Percentiles rank a stretch among this genome's conserved stretches.
phyloP scores from a whole-genome alignment of 2,888 invertebrate species.

The Danaus chrysippus region DNA sequence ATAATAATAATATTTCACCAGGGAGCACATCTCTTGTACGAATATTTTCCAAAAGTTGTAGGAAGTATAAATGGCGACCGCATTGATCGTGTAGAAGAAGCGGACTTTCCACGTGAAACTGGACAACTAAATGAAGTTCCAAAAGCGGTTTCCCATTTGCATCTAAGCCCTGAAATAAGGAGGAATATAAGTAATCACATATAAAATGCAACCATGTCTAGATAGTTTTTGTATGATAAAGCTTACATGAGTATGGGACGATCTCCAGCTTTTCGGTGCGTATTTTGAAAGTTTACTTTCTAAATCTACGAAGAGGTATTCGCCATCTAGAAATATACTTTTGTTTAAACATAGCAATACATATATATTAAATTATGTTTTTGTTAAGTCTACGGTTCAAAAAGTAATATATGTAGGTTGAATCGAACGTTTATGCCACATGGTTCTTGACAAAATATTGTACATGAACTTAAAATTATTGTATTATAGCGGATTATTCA shows the following conservation, averaged over 20 bases:
- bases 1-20: slow-evolving; percentile 84
- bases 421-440: too few species aligned
- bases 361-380: neutral
- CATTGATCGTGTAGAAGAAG: slow-evolving; percentile 93
- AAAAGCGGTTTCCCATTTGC: slow-evolving; percentile 93
- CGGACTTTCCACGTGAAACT: slow-evolving; percentile 96
- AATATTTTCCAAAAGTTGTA: slow-evolving; percentile 95
- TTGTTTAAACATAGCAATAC: neutral
- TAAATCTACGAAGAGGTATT: slow-evolving; percentile 96
- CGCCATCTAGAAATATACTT: slow-evolving; percentile 85
- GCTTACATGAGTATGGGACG: slow-evolving; percentile 93
- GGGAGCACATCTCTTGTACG: slow-evolving; percentile 81
- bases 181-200: slow-evolving; percentile 22
- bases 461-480: too few species aligned
- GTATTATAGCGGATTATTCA: neutral
- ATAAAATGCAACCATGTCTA: too few species aligned
- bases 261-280: slow-evolving; percentile 97
- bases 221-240: neutral
- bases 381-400: too few species aligned
- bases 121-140: slow-evolving; percentile 93
- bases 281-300: slow-evolving; percentile 97
- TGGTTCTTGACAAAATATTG: too few species aligned
- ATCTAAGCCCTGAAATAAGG: slow-evolving; percentile 86
- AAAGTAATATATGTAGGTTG: too few species aligned
- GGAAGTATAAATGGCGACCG: slow-evolving; percentile 95